Percentiles rank a stretch among this genome's conserved stretches.
Evolutionary conservation across 2,797 vertebrate genomes (phyloP).

Genomic region (Synanceia verrucosa): DNA sequence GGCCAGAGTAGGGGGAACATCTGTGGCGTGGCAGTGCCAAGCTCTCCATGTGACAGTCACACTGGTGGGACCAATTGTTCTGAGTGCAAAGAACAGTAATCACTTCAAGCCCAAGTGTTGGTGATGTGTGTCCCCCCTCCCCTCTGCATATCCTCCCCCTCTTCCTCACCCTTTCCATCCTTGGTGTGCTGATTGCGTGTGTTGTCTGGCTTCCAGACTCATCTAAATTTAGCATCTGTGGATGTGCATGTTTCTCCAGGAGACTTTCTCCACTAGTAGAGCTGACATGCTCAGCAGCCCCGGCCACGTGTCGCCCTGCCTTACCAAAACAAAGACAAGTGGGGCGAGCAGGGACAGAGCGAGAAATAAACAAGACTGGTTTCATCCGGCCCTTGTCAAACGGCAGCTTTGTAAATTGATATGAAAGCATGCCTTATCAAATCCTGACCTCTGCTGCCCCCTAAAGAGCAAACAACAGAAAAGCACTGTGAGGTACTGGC

Average conservation of each 20-base stretch:
- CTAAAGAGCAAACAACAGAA: conserved; percentile 69
- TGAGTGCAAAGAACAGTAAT: conserved; percentile 79
- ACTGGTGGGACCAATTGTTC: conserved; percentile 78
- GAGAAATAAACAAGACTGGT: conserved; percentile 71
- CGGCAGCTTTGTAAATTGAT: conserved; percentile 69
- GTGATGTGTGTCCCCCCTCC: conserved; percentile 18
- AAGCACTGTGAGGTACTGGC: conserved; percentile 31
- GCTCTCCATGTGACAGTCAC: conserved; percentile 71
- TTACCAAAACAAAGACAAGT: conserved; percentile 35
- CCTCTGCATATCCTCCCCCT: conserved; percentile 38
- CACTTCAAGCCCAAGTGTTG: conserved; percentile 77
- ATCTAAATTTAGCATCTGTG: conserved; percentile 78
- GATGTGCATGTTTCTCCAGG: conserved; percentile 53
- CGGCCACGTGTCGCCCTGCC: conserved; percentile 3
- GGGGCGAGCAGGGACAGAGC: conserved; percentile 37
- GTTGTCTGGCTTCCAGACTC: conserved; percentile 72
- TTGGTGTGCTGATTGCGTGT: conserved; percentile 67
- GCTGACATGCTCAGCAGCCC: conserved; percentile 39
- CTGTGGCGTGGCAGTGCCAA: conserved; percentile 79
- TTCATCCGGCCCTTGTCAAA: conserved; percentile 74
- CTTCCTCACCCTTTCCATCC: conserved; percentile 47
- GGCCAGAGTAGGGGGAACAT: conserved; percentile 76
- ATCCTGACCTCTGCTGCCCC: conserved; percentile 82
- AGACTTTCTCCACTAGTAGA: conserved; percentile 57
- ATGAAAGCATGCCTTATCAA: conserved; percentile 72